Evolutionary conservation across 2,797 vertebrate genomes (phyloP).

Genomic region (Cheirogaleus major): DNA sequence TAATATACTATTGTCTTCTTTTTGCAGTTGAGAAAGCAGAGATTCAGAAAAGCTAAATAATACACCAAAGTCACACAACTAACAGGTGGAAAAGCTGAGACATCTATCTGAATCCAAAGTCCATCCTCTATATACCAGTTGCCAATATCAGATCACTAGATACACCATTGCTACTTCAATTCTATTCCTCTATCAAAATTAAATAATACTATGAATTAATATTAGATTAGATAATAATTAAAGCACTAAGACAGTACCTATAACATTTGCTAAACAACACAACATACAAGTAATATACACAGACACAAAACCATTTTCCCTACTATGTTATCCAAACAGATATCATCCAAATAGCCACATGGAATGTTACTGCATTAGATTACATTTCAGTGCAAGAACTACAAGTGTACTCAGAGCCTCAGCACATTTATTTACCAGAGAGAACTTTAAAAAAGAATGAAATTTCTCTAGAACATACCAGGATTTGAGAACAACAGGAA

Average conservation of each 20-base stretch:
- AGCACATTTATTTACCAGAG: background rate
- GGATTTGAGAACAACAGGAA: conserved; percentile 30
- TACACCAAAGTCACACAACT: background rate
- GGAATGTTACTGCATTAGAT: background rate
- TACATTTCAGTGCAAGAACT: background rate
- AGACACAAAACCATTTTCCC: background rate
- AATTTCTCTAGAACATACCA: conserved; percentile 31
- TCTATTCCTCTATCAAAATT: background rate
- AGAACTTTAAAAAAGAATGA: conserved; percentile 45
- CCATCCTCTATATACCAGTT: background rate
- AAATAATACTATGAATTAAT: background rate
- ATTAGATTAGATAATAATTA: background rate
- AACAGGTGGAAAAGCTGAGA: background rate
- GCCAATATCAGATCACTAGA: background rate
- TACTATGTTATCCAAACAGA: background rate
- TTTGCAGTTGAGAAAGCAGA: conserved; percentile 1
- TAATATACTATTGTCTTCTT: background rate
- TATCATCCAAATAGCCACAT: background rate
- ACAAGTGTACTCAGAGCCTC: background rate
- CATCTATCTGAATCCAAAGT: background rate
- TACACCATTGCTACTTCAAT: background rate
- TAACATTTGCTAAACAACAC: background rate
- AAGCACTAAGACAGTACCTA: background rate
- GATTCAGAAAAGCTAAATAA: background rate
- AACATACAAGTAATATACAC: background rate